A percentile compares a stretch with the other conserved stretches of the same genome.
Evolutionary conservation across 2,888 invertebrate species (phyloP).

Genomic region (Sacculina carcini): DNA sequence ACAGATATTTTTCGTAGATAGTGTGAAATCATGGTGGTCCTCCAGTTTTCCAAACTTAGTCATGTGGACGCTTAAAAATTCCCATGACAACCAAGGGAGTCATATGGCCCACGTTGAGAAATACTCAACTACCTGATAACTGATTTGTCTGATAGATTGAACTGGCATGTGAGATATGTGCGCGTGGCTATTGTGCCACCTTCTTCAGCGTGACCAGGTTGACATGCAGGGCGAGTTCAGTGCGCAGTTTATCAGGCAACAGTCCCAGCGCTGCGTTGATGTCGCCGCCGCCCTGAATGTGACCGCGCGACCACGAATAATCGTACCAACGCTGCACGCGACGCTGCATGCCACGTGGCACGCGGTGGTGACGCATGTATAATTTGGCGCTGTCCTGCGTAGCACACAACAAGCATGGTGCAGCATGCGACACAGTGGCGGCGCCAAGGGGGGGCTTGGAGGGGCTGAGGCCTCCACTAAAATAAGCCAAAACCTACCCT

Average conservation of each 20-base stretch:
- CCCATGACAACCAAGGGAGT: too few relatives aligned
- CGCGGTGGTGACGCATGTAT: conserved; percentile 92
- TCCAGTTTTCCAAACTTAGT: too few relatives aligned
- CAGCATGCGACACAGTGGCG: not conserved
- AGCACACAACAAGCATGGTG: not conserved
- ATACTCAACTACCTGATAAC: too few relatives aligned
- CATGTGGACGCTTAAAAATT: too few relatives aligned
- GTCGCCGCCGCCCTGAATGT: conserved; percentile 85
- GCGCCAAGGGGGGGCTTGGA: not conserved
- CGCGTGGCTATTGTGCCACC: conserved; percentile 25
- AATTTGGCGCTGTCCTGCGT: conserved; percentile 68
- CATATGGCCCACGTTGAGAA: too few relatives aligned
- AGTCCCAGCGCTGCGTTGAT: conserved; percentile 80
- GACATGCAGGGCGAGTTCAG: conserved; percentile 81
- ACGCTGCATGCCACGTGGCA: conserved; percentile 85
- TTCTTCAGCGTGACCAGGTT: conserved; percentile 83
- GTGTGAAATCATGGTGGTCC: too few relatives aligned
- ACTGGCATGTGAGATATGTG: not conserved
- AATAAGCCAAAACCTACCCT: not conserved
- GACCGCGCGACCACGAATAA: conserved; percentile 87
- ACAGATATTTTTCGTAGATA: too few relatives aligned
- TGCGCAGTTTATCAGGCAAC: conserved; percentile 83
- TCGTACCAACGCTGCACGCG: conserved; percentile 89
- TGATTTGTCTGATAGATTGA: too few relatives aligned
- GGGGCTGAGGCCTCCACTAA: not conserved